Evolutionary conservation across 2,797 vertebrate species (phyloP), one percentile per base, ranked within the genome.

Genomic region (Heterohyrax brucei): DNA sequence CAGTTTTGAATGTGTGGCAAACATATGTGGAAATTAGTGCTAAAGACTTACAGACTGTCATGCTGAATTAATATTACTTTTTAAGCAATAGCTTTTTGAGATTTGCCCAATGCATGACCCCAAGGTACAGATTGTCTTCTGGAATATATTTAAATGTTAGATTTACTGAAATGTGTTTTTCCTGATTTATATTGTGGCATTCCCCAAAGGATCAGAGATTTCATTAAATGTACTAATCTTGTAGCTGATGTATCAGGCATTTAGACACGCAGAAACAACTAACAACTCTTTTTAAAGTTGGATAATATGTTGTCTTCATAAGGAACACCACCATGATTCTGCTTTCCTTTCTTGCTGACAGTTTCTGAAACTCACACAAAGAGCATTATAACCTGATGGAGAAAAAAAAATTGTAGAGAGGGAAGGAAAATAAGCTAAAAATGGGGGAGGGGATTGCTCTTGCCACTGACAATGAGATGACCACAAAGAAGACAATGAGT

Each of bases 91-190:
- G 14, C 7, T 26, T 56, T 75, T 44, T 83, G 28, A 77, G 61
- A 77, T 76, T 92, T 93, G 28, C 26, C 30, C 26, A 64, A 76
- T 26, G 3, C 56, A 50, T 50, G 8, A 64, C 18, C 10, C 21
- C 9, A 88, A 92, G 4, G 12, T 61, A 44, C 1, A 86, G 22
- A 59, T 76, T 96, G 64, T 94, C 62, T 93, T 93, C 30, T 59
- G 76, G 83, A 93, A 70, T 85, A 75, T 73, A 85, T 80, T 81
- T 84, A 46, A 48, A 84, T 66, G 84, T 91, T 73, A 87, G 87
- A 3, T 75, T 94, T 81, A 33, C 1, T 77, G 83, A n/a, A 39
- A 24, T 1, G 14, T 64, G 19, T 89, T 87, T 85, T 13, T 21
- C 9, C 50, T 91, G 12, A 89, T 39, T 89, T 84, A 72, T 5